Base-by-base conservation (phyloP, 2,888 invertebrate genomes). In the Drosophila subsilvestris region DNA sequence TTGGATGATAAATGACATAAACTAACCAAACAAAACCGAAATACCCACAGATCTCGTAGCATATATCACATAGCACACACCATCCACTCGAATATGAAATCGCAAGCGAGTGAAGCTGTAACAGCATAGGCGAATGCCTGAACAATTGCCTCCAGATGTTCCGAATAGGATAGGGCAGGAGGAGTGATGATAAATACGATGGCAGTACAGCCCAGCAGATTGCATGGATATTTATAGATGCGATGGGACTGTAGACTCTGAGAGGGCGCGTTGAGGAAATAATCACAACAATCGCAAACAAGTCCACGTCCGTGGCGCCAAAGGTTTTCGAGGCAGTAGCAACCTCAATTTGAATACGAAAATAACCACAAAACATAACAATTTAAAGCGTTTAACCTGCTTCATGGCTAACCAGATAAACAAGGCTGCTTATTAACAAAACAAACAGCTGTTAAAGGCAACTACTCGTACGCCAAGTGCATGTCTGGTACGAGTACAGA, bases 1-100 rank as follows among this genome's bases (percentile, higher is more conserved):
- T 57, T 37, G 17, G 50, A 50, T 74, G 74, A 83, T 83, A 78
- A 68, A 80, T 72, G 66, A 72, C 71, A 77, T 68, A 67, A 75
- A 75, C 68, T 48, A 67, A 65, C 48, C 61, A 65, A 51, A 22
- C 45, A 65, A 32, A 54, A 47, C 32, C 49, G 55, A 57, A 45
- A 47, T n/a, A 37, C 1, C 37, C 37, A 2, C 27, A 27, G 27
- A 27, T 27, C 9, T 27, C 27, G 27, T 9, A 27, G 9, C 27
- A 27, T 9, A 27, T 25, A 25, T 9, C 27, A 27, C 27, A 27
- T 25, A 25, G 25, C 25, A 6, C 2, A 42, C 20, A 45, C 48
- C 27, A 63, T 18, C 42, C 68, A 62, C 50, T 66, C 43, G 20
- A 45, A 37, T 55, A 55, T 17, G 56, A 75, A 72, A 76, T 65